Evolutionary conservation across 2,888 invertebrate genomes (phyloP).

Genomic region (Ennomos erosarius): DNA sequence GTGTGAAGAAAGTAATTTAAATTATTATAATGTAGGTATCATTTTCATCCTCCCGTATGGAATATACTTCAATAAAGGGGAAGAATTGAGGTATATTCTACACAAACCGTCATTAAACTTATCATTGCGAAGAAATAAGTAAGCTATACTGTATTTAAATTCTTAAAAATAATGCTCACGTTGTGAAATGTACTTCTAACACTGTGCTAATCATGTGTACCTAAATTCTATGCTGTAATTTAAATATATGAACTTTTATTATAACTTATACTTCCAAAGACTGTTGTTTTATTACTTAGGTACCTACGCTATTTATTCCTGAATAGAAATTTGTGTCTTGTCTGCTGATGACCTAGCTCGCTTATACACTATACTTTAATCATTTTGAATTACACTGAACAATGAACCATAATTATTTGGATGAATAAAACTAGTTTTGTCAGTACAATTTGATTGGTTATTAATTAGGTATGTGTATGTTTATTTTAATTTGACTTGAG

Average conservation of each 20-base stretch:
- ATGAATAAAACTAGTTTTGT: too few species aligned
- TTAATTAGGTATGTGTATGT: too few species aligned
- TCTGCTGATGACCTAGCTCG: too few species aligned
- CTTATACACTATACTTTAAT: too few species aligned
- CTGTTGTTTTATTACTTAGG: slow-evolving; percentile 63
- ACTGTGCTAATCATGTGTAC: slow-evolving; percentile 79
- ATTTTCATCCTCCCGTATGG: slow-evolving; percentile 57
- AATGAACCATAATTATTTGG: too few species aligned
- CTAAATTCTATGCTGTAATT: slow-evolving; percentile 80
- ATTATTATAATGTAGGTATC: slow-evolving; percentile 40
- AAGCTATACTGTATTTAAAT: slow-evolving; percentile 60
- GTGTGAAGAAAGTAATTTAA: slow-evolving; percentile 32
- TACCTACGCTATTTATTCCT: slow-evolving; percentile 31
- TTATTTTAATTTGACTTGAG: too few species aligned
- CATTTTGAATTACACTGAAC: too few species aligned
- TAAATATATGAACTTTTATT: slow-evolving; percentile 82
- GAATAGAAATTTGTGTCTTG: too few species aligned
- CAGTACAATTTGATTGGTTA: too few species aligned
- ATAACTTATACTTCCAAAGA: slow-evolving; percentile 83
- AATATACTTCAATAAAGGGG: slow-evolving; percentile 80
- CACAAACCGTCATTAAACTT: slow-evolving; percentile 49
- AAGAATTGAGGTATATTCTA: slow-evolving; percentile 77
- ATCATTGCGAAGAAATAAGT: slow-evolving; percentile 58
- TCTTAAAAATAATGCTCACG: slow-evolving; percentile 76
- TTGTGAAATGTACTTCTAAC: slow-evolving; percentile 76